These are phyloP conservation scores for Hydropsyche tenuis DNA, from an alignment of 1,140 invertebrate genomes.

Conservation along the genomic window DNA sequence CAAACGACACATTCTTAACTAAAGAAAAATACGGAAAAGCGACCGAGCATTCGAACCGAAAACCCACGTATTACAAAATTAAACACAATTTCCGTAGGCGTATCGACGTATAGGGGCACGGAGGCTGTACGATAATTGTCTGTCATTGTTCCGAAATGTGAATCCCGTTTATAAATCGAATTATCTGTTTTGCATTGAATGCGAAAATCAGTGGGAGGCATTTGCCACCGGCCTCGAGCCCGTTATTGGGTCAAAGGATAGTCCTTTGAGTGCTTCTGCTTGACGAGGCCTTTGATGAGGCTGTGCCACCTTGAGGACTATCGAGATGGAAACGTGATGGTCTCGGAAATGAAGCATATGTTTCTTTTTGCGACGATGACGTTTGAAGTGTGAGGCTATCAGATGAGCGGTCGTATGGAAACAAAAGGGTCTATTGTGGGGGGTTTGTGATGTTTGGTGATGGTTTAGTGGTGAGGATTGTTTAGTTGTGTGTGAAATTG, in stretches of 20 bases:
- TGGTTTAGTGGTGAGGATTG: no score
- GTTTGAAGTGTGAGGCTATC: no score
- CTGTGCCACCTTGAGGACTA: neutral
- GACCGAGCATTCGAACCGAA: no score
- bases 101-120: neutral
- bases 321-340: neutral
- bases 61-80: slow-evolving; percentile 3
- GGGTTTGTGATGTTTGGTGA: no score
- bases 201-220: slow-evolving; percentile 3
- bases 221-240: neutral
- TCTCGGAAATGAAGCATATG: no score
- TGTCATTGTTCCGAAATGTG: slow-evolving; percentile 4
- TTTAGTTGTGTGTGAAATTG: no score
- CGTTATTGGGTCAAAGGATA: slow-evolving; percentile 26
- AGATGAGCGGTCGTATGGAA: no score
- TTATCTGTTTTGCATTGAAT: slow-evolving; percentile 15
- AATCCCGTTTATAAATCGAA: no score
- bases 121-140: neutral
- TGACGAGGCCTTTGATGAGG: neutral
- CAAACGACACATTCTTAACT: no score
- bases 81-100: neutral
- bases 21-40: no score
- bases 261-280: neutral
- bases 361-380: no score
- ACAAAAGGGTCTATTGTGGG: no score